A percentile compares a stretch with the other conserved stretches of the same genome.
Evolutionary conservation across 2,888 invertebrate species (phyloP).

Genomic region (Mycalesis mineus): DNA sequence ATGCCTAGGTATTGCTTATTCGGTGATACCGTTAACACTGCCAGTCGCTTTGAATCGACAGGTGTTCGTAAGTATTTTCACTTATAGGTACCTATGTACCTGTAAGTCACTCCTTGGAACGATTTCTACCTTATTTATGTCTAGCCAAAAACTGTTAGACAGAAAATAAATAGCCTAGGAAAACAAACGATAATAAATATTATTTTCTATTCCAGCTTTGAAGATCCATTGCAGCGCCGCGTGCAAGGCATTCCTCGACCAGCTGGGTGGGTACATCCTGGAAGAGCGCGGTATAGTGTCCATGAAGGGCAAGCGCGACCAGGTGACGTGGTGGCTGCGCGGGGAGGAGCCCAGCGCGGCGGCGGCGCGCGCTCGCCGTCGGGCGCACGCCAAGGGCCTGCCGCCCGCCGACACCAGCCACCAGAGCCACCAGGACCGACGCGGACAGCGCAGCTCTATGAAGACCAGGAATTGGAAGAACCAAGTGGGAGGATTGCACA

Average conservation of each 20-base stretch:
- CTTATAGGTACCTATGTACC: not conserved
- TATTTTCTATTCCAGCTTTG: slow-evolving; percentile 73
- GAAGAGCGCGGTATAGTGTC: slow-evolving; percentile 86
- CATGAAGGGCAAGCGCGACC: slow-evolving; percentile 91
- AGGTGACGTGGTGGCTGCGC: slow-evolving; percentile 88
- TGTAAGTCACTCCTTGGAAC: too few species aligned
- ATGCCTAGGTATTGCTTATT: slow-evolving; percentile 96
- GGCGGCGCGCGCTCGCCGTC: slow-evolving; percentile 76
- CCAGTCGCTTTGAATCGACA: slow-evolving; percentile 91
- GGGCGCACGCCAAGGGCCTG: slow-evolving; percentile 67
- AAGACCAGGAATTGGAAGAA: slow-evolving; percentile 82
- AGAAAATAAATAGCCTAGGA: too few species aligned
- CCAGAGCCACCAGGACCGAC: slow-evolving; percentile 39
- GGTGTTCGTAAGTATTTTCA: slow-evolving; percentile 81
- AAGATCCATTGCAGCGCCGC: slow-evolving; percentile 90
- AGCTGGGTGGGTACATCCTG: slow-evolving; percentile 86
- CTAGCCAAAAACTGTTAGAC: too few species aligned
- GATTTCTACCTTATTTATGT: too few species aligned
- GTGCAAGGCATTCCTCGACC: slow-evolving; percentile 83
- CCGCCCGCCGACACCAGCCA: slow-evolving; percentile 44
- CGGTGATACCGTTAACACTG: slow-evolving; percentile 95
- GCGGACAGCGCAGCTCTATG: slow-evolving; percentile 75
- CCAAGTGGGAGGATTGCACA: slow-evolving; percentile 68
- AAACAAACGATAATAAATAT: too few species aligned
- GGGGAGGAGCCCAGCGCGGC: slow-evolving; percentile 84